Evolutionary conservation across 2,113 vertebrate species (phyloP).

Genomic region (Seriola quinqueradiata): DNA sequence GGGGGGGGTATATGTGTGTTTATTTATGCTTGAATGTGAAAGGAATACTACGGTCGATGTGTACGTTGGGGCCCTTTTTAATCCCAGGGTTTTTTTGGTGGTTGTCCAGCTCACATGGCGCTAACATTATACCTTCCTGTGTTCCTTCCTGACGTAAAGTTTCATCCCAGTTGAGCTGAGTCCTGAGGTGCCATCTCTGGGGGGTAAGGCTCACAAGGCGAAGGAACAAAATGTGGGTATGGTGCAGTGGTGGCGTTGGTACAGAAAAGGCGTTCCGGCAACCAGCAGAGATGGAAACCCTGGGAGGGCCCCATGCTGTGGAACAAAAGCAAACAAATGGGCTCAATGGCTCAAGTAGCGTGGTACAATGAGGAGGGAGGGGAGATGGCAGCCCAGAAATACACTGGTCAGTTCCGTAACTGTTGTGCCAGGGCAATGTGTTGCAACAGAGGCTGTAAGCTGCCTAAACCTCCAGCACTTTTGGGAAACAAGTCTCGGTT

Average conservation of each 20-base stretch:
- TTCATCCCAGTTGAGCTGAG: constrained; percentile 45
- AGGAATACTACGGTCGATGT: constrained; percentile 51
- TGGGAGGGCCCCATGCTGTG: constrained; percentile 72
- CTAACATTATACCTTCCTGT: neutral
- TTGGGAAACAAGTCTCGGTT: constrained; percentile 10
- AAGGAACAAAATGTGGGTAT: constrained; percentile 53
- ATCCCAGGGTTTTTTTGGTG: constrained; percentile 46
- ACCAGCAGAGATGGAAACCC: constrained; percentile 61
- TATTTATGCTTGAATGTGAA: constrained; percentile 62
- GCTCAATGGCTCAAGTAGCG: constrained; percentile 66
- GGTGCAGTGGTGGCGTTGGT: constrained; percentile 48
- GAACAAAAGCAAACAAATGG: constrained; percentile 78
- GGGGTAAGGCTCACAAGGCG: constrained; percentile 10
- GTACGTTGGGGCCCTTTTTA: constrained; percentile 54
- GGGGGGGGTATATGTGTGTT: constrained; percentile 38
- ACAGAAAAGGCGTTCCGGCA: constrained; percentile 62
- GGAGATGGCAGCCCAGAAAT: constrained; percentile 49
- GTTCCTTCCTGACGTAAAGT: constrained; percentile 21
- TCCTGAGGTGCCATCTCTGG: constrained; percentile 26
- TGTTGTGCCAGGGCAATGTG: constrained; percentile 40
- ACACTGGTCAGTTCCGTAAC: constrained; percentile 50
- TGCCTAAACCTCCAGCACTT: constrained; percentile 12
- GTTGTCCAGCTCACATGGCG: constrained; percentile 44
- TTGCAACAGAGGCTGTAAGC: constrained; percentile 46
- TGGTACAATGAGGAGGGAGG: constrained; percentile 61